phyloP scores from a whole-genome alignment of 2,113 vertebrate species.

The Salvelinus sp. region DNA sequence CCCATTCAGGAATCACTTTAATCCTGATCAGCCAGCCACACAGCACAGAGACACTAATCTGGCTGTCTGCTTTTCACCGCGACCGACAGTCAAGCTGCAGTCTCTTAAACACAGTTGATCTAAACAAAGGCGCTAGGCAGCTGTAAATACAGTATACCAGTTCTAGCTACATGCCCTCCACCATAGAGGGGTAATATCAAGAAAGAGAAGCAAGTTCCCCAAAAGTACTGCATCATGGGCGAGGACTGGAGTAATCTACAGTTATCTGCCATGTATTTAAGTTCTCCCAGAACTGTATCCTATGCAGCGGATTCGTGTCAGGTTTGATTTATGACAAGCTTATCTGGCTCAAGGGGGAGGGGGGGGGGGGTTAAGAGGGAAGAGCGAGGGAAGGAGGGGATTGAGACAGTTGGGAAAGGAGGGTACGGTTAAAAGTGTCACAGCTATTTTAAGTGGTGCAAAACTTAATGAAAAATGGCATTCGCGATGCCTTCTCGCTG shows the following conservation, averaged over 20 bases:
- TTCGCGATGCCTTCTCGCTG: slow-evolving; percentile 22
- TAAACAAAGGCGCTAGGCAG: slow-evolving; percentile 13
- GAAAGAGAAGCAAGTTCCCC: slow-evolving; percentile 10
- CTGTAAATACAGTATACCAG: slow-evolving; percentile 14
- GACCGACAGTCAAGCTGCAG: slow-evolving; percentile 7
- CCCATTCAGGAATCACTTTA: slow-evolving; percentile 52
- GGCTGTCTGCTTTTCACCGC: slow-evolving; percentile 29
- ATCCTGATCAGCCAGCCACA: slow-evolving; percentile 32
- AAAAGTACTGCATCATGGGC: neutral
- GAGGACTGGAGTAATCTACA: slow-evolving; percentile 27
- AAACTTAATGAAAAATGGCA: slow-evolving; percentile 46
- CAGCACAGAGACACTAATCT: slow-evolving; percentile 43
- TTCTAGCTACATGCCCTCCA: neutral
- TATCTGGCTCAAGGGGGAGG: slow-evolving; percentile 21
- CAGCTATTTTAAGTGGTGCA: slow-evolving; percentile 45
- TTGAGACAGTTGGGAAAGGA: neutral
- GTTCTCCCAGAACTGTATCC: slow-evolving; percentile 20
- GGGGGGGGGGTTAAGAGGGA: neutral
- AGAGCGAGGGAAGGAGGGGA: neutral
- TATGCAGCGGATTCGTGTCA: slow-evolving; percentile 25
- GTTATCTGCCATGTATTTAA: slow-evolving; percentile 34
- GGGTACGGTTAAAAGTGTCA: slow-evolving; percentile 21
- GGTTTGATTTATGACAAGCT: slow-evolving; percentile 51
- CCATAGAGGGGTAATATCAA: slow-evolving; percentile 12
- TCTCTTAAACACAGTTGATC: slow-evolving; percentile 13